These are phyloP conservation scores for Parauchenoglanis punctatus DNA, from an alignment of 2,797 vertebrate genomes.

Conservation along the genomic window DNA sequence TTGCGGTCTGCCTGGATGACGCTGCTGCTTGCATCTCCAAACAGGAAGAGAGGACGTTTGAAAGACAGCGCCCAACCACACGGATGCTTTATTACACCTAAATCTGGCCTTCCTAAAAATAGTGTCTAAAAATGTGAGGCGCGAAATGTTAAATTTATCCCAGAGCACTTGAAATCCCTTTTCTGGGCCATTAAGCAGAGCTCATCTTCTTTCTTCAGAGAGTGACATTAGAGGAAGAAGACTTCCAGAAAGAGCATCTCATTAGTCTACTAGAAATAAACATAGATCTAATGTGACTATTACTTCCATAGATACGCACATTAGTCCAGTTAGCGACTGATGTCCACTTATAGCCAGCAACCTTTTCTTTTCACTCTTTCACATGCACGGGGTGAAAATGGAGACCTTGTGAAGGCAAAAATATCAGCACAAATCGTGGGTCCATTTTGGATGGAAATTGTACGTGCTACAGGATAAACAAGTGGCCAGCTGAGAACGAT, in stretches of 20 bases:
- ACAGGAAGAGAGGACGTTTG: conserved; percentile 68
- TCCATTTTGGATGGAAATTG: conserved; percentile 65
- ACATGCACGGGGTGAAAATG: conserved; percentile 40
- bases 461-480: conserved; percentile 11
- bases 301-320: conserved; percentile 32
- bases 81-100: conserved; percentile 44
- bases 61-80: conserved; percentile 60
- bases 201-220: conserved; percentile 65
- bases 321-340: conserved; percentile 24
- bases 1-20: conserved; percentile 60
- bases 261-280: conserved; percentile 29
- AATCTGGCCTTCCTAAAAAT: conserved; percentile 59
- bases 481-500: conserved; percentile 13
- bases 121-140: conserved; percentile 44
- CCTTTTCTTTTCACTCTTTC: conserved; percentile 17
- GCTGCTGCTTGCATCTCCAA: conserved; percentile 60
- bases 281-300: conserved; percentile 40
- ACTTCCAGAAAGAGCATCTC: conserved; percentile 24
- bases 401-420: conserved; percentile 36
- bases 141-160: conserved; percentile 57
- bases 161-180: conserved; percentile 48
- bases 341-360: conserved; percentile 39
- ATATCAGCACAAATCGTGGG: conserved; percentile 67
- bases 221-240: conserved; percentile 43
- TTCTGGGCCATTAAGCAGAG: conserved; percentile 57